Evolutionary conservation across 2,888 invertebrate genomes (phyloP), one percentile per base, ranked within the genome.

Genomic region (Cryptus armator): DNA sequence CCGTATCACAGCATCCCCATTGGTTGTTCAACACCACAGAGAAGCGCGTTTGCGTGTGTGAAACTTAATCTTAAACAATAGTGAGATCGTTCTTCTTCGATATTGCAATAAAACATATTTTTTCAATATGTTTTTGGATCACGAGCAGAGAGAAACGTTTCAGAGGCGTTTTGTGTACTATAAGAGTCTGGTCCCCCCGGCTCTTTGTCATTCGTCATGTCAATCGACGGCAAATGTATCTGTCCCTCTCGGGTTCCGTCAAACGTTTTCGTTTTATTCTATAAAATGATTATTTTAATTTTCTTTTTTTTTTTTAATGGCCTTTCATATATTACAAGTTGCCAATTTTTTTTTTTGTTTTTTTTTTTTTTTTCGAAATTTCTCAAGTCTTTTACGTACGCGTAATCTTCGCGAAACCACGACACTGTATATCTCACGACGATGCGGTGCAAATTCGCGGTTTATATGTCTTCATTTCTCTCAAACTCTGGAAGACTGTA

Each of bases 401-500:
- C 48, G 59, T 48, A 56, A 59, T 48, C 56, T 78, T 68, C 46
- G 44, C 68, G 19, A 29, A 71, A 66, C 66, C 66, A 66, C 62
- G 59, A 24, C 37, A 37, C 32, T 62, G 12, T 37, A n/a, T 46
- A 59, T 59, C 16, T 77, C 46, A 37, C 59, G 19, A 44, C 72
- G 59, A 62, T 24, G 74, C 62, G 29, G 64, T 7, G 62, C 62
- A 48, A 75, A 62, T 75, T 70, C 19, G 37, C n/a, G 5, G 29
- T 44, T 71, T 16, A 48, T 53, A 29, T 7, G 43, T 64, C 16
- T 48, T 64, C 24, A 16, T 56, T 44, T 62, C 46, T 72, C 68
- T 64, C 46, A 84, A 81, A 74, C 68, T 79, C 80, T 87, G 86
- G 85, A 87, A 87, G 86, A 87, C 86, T 83, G 85, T 85, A 87